Conservation (phyloP, 2,113 vertebrate genomes). For the Monopterus albus region DNA sequence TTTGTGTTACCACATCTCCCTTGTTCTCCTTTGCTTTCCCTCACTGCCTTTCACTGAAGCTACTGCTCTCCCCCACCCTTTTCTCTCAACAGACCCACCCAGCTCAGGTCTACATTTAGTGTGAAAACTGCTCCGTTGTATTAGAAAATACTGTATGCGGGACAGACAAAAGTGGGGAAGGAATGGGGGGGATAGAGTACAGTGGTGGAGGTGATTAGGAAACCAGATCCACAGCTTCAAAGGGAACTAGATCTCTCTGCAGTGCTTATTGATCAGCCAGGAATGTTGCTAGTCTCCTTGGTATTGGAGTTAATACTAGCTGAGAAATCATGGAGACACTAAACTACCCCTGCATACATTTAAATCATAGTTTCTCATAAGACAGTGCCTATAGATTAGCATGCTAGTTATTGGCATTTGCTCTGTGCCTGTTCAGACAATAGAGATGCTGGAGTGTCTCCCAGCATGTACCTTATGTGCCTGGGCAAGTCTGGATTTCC, state of each 20-base stretch:
- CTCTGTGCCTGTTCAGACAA: too few relatives aligned
- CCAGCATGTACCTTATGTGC: background rate
- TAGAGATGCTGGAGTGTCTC: background rate
- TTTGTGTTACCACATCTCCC: slow-evolving; percentile 51
- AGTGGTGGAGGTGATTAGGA: slow-evolving; percentile 77
- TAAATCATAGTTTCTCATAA: slow-evolving; percentile 6
- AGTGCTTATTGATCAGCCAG: slow-evolving; percentile 78
- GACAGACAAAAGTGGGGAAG: slow-evolving; percentile 63
- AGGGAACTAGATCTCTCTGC: slow-evolving; percentile 76
- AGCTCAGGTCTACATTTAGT: slow-evolving; percentile 61
- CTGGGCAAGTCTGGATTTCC: too few relatives aligned
- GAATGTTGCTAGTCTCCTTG: slow-evolving; percentile 66
- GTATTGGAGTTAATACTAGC: slow-evolving; percentile 44
- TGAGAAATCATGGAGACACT: slow-evolving; percentile 22
- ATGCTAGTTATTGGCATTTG: too few relatives aligned
- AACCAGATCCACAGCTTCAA: slow-evolving; percentile 82
- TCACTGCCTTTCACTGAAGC: slow-evolving; percentile 28
- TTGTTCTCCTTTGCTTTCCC: slow-evolving; percentile 61
- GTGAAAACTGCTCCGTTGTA: slow-evolving; percentile 78
- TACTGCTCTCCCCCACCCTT: slow-evolving; percentile 25
- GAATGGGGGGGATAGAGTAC: slow-evolving; percentile 58
- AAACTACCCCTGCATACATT: slow-evolving; percentile 5
- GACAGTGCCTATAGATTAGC: background rate
- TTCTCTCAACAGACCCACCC: slow-evolving; percentile 52
- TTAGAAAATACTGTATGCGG: slow-evolving; percentile 74